These are phyloP conservation scores for Eupithecia subumbrata DNA, from an alignment of 2,888 invertebrate species.

Conservation along the genomic window DNA sequence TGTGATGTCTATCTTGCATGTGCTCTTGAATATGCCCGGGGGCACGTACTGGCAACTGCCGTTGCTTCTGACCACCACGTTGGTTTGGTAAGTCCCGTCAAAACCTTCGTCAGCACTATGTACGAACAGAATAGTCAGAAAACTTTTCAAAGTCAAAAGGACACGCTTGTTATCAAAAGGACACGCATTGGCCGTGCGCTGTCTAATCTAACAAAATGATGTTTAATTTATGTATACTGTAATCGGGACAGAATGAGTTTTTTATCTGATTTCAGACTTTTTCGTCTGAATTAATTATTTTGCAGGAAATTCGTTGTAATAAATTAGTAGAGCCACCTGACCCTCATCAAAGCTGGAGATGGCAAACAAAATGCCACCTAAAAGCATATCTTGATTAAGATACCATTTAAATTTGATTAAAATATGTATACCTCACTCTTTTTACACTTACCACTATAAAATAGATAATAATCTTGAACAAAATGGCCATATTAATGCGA, in stretches of 20 bases:
- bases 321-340: slow-evolving; percentile 56
- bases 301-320: slow-evolving; percentile 49
- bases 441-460: slow-evolving; percentile 27
- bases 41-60: slow-evolving; percentile 99
- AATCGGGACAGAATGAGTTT: slow-evolving; percentile 11
- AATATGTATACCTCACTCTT: slow-evolving; percentile 46
- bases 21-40: slow-evolving; percentile 99
- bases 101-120: slow-evolving; percentile 99
- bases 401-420: slow-evolving; percentile 50
- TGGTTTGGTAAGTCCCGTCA: slow-evolving; percentile 99
- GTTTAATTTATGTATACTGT: neutral
- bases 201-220: neutral
- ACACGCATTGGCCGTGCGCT: neutral
- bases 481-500: slow-evolving; percentile 30
- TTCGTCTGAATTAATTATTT: slow-evolving; percentile 42
- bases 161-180: neutral
- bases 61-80: slow-evolving; percentile 99
- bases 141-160: slow-evolving; percentile 21
- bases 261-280: slow-evolving; percentile 18
- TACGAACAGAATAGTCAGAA: slow-evolving; percentile 63
- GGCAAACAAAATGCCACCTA: slow-evolving; percentile 55
- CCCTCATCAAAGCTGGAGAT: slow-evolving; percentile 61
- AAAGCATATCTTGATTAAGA: slow-evolving; percentile 53
- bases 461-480: slow-evolving; percentile 26
- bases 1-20: slow-evolving; percentile 99